These are phyloP conservation scores for Gracilinanus agilis DNA, from an alignment of 2,113 vertebrate genomes.

Conservation along the genomic window DNA sequence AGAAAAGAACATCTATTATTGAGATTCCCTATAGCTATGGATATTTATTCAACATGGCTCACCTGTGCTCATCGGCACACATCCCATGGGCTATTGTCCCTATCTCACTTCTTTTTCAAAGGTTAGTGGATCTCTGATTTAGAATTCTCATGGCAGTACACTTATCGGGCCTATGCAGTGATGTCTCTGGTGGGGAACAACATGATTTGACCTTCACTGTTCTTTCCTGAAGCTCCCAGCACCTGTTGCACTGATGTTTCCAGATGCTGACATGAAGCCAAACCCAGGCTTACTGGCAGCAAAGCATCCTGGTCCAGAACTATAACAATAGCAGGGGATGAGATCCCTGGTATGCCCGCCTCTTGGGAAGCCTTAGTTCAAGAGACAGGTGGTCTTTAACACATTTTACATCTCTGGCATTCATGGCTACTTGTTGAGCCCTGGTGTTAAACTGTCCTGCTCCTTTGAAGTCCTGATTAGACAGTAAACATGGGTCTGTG, in stretches of 20 bases:
- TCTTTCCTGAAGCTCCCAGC: neutral
- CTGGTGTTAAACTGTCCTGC: constrained; percentile 74
- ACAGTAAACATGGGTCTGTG: neutral
- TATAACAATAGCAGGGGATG: neutral
- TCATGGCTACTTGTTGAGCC: neutral
- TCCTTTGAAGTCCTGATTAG: constrained; percentile 72
- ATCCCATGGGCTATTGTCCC: neutral
- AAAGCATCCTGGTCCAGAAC: constrained; percentile 38
- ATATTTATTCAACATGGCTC: neutral
- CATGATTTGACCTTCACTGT: neutral
- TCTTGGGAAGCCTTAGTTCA: neutral
- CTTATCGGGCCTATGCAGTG: neutral
- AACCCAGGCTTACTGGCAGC: neutral
- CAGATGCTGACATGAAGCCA: constrained; percentile 45
- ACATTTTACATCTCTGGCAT: neutral
- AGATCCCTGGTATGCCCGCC: neutral
- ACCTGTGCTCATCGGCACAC: neutral
- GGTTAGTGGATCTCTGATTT: neutral
- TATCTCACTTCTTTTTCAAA: neutral
- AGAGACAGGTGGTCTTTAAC: constrained; percentile 78
- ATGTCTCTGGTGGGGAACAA: neutral
- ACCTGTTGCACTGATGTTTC: neutral
- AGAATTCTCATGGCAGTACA: neutral
- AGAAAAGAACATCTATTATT: neutral
- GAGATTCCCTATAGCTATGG: neutral